phyloP scores from a whole-genome alignment of 2,113 vertebrate species.

The Lophotis ruficrista region DNA sequence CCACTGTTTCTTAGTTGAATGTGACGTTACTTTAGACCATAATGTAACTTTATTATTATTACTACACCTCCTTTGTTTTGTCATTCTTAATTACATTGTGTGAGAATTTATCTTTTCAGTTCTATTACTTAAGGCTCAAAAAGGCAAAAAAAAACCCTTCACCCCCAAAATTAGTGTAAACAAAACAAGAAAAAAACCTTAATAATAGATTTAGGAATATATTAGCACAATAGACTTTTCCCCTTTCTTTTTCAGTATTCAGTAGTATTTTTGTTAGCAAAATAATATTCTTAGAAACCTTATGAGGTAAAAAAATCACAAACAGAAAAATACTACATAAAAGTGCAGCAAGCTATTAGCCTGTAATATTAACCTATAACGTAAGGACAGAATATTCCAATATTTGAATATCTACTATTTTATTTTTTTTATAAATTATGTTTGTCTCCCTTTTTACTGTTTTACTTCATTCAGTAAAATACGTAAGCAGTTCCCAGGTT shows the following conservation, averaged over 20 bases:
- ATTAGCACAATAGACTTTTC: background rate
- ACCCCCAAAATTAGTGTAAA: background rate
- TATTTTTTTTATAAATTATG: background rate
- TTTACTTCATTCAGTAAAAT: background rate
- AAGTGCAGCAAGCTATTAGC: background rate
- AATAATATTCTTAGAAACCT: background rate
- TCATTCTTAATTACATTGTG: background rate
- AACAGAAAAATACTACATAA: background rate
- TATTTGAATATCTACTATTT: background rate
- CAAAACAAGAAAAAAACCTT: background rate
- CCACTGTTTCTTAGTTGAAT: background rate
- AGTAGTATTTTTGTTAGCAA: background rate
- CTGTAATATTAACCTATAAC: background rate
- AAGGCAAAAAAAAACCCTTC: background rate
- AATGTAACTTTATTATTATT: conserved; percentile 12
- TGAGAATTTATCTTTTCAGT: background rate
- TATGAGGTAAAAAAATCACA: background rate
- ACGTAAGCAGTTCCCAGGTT: background rate
- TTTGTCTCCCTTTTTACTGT: background rate
- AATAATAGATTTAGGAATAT: background rate
- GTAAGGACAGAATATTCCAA: background rate
- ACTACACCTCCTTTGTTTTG: background rate
- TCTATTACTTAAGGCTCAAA: background rate
- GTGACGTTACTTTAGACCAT: background rate
- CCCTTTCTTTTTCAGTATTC: background rate